These are phyloP conservation scores for Timandra comae DNA, from an alignment of 2,888 invertebrate genomes.

Conservation along the genomic window DNA sequence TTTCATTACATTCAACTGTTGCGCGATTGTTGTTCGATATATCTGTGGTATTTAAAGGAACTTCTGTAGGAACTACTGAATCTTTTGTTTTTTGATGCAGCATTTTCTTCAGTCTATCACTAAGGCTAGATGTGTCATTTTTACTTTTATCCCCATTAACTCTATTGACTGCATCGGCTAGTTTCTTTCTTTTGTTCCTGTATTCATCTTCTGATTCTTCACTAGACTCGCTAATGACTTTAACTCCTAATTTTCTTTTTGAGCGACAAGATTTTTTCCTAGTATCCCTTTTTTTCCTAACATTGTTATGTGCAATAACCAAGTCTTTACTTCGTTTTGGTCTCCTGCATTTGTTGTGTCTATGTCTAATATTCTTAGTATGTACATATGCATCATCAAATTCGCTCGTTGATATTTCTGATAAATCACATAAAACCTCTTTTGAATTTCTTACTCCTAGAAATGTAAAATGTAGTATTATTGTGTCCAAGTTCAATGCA, in stretches of 20 bases:
- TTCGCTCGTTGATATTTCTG: constrained; percentile 53
- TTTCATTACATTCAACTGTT: constrained; percentile 4
- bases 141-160: constrained; percentile 58
- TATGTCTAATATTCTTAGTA: constrained; percentile 27
- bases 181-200: constrained; percentile 60
- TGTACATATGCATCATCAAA: constrained; percentile 37
- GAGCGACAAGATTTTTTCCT: constrained; percentile 13
- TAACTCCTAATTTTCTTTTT: constrained; percentile 39
- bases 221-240: constrained; percentile 48
- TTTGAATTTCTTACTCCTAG: constrained; percentile 32
- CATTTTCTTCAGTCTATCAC: constrained; percentile 61
- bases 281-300: constrained; percentile 33
- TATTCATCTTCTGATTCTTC: constrained; percentile 67
- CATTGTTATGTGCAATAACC: constrained; percentile 11
- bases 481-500: too few species aligned
- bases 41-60: too few species aligned
- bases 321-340: constrained; percentile 43
- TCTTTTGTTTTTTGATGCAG: constrained; percentile 34
- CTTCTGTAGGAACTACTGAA: constrained; percentile 19
- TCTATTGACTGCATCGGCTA: constrained; percentile 75
- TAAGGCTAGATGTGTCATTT: constrained; percentile 53
- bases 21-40: too few species aligned
- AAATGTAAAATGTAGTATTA: too few species aligned
- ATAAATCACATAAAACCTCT: constrained; percentile 38
- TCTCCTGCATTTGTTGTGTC: constrained; percentile 36